These are phyloP conservation scores for Hymenopus coronatus DNA, from an alignment of 2,888 invertebrate genomes.

Conservation along the genomic window DNA sequence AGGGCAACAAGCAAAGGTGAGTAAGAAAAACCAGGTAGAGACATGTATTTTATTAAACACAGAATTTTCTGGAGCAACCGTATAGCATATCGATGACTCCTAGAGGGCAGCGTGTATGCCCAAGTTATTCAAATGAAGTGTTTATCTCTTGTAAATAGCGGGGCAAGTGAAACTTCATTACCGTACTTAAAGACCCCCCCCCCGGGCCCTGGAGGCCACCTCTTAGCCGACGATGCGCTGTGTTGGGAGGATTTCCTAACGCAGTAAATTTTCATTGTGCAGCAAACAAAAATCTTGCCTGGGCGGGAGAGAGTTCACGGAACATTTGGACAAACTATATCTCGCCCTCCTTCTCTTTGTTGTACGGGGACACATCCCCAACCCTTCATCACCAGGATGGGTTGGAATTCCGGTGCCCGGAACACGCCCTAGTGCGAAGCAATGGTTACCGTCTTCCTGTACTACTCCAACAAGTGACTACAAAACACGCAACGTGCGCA, in stretches of 20 bases:
- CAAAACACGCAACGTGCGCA: not conserved
- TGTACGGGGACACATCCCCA: not conserved
- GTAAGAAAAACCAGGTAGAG: no score
- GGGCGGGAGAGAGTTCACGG: not conserved
- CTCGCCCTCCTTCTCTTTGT: not conserved
- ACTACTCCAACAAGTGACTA: not conserved
- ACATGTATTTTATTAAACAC: no score
- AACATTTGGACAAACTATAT: not conserved
- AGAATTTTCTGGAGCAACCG: no score
- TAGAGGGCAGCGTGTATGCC: no score
- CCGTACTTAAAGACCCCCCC: not conserved
- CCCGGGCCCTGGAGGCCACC: not conserved
- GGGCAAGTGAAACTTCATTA: not conserved
- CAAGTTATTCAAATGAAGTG: not conserved
- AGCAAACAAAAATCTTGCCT: not conserved
- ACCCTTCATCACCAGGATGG: not conserved
- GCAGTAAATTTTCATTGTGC: not conserved
- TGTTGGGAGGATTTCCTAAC: not conserved
- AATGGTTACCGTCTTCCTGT: not conserved
- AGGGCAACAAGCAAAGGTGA: no score
- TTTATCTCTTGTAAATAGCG: not conserved
- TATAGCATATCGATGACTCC: no score
- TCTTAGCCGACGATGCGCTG: not conserved
- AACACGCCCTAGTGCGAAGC: not conserved
- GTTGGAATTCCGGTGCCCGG: slow-evolving; percentile 1